Conservation (phyloP, 2,113 vertebrate species). For the Sakesphorus luctuosus region DNA sequence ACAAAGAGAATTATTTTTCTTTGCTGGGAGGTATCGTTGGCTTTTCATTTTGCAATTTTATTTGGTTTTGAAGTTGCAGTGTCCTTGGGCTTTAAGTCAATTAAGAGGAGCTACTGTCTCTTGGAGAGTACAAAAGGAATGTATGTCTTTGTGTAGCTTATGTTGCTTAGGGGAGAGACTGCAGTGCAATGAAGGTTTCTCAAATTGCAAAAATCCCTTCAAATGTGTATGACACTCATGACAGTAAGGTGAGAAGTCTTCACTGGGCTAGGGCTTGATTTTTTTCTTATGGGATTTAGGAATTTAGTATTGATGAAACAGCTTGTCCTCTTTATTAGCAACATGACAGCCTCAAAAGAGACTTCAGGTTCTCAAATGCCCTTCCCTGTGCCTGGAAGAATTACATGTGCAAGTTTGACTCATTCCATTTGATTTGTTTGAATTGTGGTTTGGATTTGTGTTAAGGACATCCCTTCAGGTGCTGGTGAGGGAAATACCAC, state of each 20-base stretch:
- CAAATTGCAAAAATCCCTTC: neutral
- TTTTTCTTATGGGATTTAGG: fast-evolving
- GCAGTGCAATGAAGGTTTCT: neutral
- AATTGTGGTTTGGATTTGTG: neutral
- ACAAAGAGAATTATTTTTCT: neutral
- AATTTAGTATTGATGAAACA: neutral
- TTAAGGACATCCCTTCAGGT: neutral
- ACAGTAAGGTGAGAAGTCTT: neutral
- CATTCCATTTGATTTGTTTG: neutral
- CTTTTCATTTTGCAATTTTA: neutral
- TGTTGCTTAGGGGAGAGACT: neutral
- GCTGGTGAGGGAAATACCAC: neutral
- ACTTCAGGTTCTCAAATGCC: neutral
- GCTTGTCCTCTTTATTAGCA: neutral
- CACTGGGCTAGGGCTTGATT: neutral
- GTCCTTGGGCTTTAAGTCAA: neutral
- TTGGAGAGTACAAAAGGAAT: neutral
- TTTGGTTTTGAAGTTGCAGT: neutral
- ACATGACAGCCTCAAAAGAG: neutral
- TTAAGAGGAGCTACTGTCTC: neutral
- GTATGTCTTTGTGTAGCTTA: neutral
- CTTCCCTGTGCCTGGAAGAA: neutral
- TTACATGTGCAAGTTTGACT: neutral
- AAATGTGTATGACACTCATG: neutral
- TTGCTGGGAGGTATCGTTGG: neutral